Percentiles rank a stretch among this genome's conserved stretches.
Evolutionary conservation across 2,888 invertebrate species (phyloP).

Genomic region (Vesta saturnalis): DNA sequence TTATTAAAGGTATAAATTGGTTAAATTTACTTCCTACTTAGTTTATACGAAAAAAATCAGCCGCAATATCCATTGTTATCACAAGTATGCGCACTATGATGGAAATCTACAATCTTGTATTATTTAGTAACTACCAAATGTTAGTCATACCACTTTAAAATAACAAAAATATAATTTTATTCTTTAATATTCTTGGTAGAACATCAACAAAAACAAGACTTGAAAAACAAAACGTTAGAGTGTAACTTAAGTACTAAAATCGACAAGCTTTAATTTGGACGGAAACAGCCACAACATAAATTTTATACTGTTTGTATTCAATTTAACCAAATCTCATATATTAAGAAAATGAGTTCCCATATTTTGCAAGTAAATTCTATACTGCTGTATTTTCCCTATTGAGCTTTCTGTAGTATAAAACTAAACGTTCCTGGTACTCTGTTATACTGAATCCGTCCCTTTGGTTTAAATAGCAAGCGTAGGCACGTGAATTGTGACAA

Average conservation of each 20-base stretch:
- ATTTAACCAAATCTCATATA: background rate
- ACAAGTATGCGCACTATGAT: too few relatives aligned
- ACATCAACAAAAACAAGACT: background rate
- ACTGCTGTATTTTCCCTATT: conserved; percentile 57
- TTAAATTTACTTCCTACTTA: too few relatives aligned
- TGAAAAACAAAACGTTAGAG: background rate
- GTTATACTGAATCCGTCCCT: too few relatives aligned
- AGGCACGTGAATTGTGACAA: too few relatives aligned
- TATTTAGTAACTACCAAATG: conserved; percentile 1
- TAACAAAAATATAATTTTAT: background rate
- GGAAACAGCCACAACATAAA: conserved; percentile 18
- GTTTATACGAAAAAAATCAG: too few relatives aligned
- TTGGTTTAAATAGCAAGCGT: too few relatives aligned
- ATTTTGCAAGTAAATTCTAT: conserved; percentile 59
- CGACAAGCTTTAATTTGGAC: conserved; percentile 53
- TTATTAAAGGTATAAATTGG: too few relatives aligned
- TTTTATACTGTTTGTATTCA: background rate
- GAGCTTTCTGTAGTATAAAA: conserved; percentile 61
- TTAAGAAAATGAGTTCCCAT: conserved; percentile 27
- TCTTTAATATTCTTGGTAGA: background rate
- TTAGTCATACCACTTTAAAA: background rate
- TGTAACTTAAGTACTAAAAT: conserved; percentile 58
- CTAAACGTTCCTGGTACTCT: too few relatives aligned
- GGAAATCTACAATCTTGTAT: too few relatives aligned
- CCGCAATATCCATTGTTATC: too few relatives aligned